Evolutionary conservation across 2,113 vertebrate species (phyloP).

Genomic region (Brachyhypopomus gauderio): DNA sequence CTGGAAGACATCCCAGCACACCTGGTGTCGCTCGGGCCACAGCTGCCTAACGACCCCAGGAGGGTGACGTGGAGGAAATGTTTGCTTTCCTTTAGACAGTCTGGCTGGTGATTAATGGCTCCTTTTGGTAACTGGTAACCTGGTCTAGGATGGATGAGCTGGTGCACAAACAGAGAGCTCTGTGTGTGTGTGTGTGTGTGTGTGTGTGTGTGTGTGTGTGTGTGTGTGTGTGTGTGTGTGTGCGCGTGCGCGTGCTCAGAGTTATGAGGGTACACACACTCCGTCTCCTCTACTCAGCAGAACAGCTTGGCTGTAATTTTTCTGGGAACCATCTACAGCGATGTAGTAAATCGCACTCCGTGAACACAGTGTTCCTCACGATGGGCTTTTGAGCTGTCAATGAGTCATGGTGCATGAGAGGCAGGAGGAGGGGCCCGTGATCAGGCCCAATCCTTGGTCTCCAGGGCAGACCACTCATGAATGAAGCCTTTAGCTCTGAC

Average conservation of each 20-base stretch:
- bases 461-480: conserved; percentile 40
- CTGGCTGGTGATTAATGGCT: conserved; percentile 51
- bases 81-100: neutral
- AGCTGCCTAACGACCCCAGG: neutral
- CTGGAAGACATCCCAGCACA: neutral
- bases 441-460: conserved; percentile 48
- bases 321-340: conserved; percentile 68
- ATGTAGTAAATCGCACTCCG: conserved; percentile 72
- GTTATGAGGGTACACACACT: conserved; percentile 26
- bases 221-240: conserved; percentile 38
- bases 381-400: conserved; percentile 55
- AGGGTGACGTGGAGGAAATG: conserved; percentile 19
- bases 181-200: conserved; percentile 32
- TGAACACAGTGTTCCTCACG: conserved; percentile 69
- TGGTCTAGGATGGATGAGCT: neutral
- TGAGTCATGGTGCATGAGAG: conserved; percentile 38
- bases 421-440: conserved; percentile 45
- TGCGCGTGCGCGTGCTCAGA: neutral
- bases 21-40: neutral
- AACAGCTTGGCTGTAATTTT: conserved; percentile 70
- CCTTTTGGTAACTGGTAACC: conserved; percentile 38
- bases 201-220: conserved; percentile 46
- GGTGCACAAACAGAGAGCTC: neutral
- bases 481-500: conserved; percentile 34
- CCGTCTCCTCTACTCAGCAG: conserved; percentile 62